phyloP scores from a whole-genome alignment of 2,888 invertebrate species.

The Cataglyphis livida region DNA sequence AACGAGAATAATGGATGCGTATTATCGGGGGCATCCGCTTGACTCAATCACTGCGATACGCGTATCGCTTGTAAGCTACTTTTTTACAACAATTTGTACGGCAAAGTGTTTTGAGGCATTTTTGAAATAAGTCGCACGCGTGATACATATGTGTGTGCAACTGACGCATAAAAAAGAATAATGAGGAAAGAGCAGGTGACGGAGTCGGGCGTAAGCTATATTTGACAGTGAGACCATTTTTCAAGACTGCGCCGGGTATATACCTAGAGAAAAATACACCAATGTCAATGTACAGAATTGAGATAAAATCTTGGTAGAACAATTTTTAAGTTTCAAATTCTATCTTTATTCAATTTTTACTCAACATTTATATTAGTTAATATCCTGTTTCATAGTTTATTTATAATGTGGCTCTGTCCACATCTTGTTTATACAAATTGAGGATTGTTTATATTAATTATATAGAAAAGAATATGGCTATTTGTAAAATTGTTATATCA shows the following conservation, averaged over 20 bases:
- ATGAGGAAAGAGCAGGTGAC: constrained; percentile 44
- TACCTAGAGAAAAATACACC: not conserved
- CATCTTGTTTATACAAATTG: not conserved
- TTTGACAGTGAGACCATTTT: constrained; percentile 48
- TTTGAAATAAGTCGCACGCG: constrained; percentile 11
- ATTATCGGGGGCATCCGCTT: not conserved
- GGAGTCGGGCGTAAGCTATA: constrained; percentile 21
- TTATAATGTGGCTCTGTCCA: not conserved
- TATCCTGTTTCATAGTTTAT: not conserved
- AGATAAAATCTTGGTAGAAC: constrained; percentile 12
- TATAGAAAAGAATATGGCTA: not conserved
- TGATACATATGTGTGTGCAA: not conserved
- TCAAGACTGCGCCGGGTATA: constrained; percentile 16
- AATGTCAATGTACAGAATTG: not conserved
- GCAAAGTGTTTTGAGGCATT: constrained; percentile 13
- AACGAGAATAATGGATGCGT: not conserved
- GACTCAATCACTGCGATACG: not conserved
- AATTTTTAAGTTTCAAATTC: not conserved
- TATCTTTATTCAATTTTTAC: not conserved
- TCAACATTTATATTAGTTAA: not conserved
- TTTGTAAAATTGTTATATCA: not conserved
- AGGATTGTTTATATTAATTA: not conserved
- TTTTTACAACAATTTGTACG: not conserved
- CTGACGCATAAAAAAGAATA: constrained; percentile 44
- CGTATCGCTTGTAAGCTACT: not conserved